phyloP scores from a whole-genome alignment of 2,888 invertebrate genomes.

The Drosophila putrida region DNA sequence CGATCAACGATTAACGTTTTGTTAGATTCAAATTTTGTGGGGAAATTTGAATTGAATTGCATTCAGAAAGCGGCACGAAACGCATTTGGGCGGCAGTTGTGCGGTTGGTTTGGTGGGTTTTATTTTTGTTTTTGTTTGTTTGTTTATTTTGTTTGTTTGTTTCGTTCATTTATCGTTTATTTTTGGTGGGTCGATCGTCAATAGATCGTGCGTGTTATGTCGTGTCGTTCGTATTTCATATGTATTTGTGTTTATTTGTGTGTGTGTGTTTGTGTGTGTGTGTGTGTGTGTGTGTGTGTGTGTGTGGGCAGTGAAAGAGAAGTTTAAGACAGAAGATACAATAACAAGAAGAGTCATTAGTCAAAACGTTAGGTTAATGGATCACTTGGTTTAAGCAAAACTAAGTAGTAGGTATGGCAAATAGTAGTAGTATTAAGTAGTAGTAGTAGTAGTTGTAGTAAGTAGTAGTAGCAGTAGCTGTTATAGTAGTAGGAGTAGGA shows the following conservation, averaged over 20 bases:
- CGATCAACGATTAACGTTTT: constrained; percentile 19
- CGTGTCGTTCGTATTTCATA: constrained; percentile 21
- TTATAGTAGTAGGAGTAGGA: constrained; percentile 8
- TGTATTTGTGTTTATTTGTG: constrained; percentile 29
- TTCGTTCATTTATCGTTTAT: constrained; percentile 28
- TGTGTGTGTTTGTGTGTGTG: constrained; percentile 39
- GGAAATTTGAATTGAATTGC: constrained; percentile 44
- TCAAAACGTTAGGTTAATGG: constrained; percentile 71
- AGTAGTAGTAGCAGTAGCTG: constrained; percentile 23
- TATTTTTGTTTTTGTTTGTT: constrained; percentile 24
- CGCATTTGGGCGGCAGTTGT: constrained; percentile 66
- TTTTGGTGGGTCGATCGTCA: constrained; percentile 5
- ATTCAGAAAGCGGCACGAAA: constrained; percentile 54
- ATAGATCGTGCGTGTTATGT: constrained; percentile 3
- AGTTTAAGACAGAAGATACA: constrained; percentile 79
- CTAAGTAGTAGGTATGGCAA: constrained; percentile 62
- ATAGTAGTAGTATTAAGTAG: constrained; percentile 39
- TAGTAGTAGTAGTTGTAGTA: constrained; percentile 41
- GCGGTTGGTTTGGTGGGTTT: constrained; percentile 64
- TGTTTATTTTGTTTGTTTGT: constrained; percentile 18
- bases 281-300: constrained; percentile 37
- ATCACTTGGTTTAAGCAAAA: constrained; percentile 72
- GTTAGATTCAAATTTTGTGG: constrained; percentile 11
- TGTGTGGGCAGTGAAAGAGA: constrained; percentile 78
- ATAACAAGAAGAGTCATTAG: constrained; percentile 79